Evolutionary conservation across 2,113 vertebrate species (phyloP).

Genomic region (Clarias gariepinus): DNA sequence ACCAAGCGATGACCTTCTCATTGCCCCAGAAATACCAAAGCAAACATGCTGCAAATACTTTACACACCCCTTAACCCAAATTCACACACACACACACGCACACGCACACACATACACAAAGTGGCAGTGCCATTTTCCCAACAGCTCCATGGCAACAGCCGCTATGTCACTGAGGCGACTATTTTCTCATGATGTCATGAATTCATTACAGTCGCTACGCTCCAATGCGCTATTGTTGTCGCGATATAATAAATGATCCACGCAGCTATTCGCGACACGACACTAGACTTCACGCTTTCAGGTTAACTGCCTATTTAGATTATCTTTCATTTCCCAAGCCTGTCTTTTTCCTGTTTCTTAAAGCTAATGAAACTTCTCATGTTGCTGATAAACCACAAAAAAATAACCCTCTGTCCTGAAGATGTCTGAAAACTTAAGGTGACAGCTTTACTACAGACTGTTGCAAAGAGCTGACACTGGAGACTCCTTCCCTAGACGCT

Average conservation of each 20-base stretch:
- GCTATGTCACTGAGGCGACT: constrained; percentile 71
- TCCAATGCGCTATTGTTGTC: constrained; percentile 6
- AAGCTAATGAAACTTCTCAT: neutral
- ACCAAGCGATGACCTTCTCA: constrained; percentile 40
- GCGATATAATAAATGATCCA: constrained; percentile 1
- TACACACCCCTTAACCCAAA: constrained; percentile 50
- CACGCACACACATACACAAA: constrained; percentile 51
- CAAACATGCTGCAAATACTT: constrained; percentile 72
- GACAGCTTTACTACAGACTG: neutral
- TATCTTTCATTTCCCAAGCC: neutral
- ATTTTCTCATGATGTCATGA: constrained; percentile 73
- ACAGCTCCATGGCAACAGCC: constrained; percentile 76
- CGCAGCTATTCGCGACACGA: neutral
- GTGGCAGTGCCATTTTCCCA: constrained; percentile 61
- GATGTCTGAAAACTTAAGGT: no score
- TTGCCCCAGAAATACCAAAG: constrained; percentile 60
- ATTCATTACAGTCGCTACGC: constrained; percentile 39
- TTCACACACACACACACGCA: constrained; percentile 49
- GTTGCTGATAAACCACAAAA: neutral
- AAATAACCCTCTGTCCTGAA: neutral
- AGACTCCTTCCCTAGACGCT: neutral
- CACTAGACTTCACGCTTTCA: constrained; percentile 5
- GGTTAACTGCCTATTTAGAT: neutral
- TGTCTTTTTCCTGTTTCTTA: neutral
- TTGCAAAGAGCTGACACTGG: neutral